phyloP scores from a whole-genome alignment of 2,888 invertebrate species.

The Ypsolopha scabrella region DNA sequence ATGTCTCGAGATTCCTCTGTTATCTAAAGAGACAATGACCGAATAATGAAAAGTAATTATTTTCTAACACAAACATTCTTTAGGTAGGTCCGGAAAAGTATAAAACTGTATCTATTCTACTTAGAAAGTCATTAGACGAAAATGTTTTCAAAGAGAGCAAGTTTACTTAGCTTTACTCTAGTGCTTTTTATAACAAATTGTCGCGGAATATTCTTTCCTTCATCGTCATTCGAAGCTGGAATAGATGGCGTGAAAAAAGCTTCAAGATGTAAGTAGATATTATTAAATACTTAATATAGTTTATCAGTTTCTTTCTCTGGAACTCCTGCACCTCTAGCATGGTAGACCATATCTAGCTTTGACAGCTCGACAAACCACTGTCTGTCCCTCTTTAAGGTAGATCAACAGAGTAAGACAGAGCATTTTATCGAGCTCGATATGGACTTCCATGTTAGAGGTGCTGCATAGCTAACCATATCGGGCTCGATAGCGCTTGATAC shows the following conservation, averaged over 20 bases:
- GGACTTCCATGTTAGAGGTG: no score
- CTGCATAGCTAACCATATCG: no score
- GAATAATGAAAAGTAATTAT: constrained; percentile 2
- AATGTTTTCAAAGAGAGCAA: constrained; percentile 22
- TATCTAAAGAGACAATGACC: neutral
- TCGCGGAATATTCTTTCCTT: constrained; percentile 20
- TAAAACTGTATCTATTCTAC: neutral
- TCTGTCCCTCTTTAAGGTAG: no score
- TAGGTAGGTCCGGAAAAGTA: neutral
- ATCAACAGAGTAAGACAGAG: no score
- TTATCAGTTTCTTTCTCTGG: neutral
- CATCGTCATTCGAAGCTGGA: constrained; percentile 28
- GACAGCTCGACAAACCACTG: no score
- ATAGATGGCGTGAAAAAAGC: constrained; percentile 44
- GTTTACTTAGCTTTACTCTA: constrained; percentile 12
- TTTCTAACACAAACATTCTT: neutral
- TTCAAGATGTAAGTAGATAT: constrained; percentile 43
- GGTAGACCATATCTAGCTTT: no score
- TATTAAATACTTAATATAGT: neutral
- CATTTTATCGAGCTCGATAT: no score
- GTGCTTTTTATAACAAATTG: constrained; percentile 13
- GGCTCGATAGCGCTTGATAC: no score
- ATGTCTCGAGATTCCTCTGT: neutral
- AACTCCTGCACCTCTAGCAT: no score
- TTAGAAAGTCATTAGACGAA: constrained; percentile 15